Base-by-base conservation (phyloP, 2,113 vertebrate genomes). In the Erythrocercus mccallii region DNA sequence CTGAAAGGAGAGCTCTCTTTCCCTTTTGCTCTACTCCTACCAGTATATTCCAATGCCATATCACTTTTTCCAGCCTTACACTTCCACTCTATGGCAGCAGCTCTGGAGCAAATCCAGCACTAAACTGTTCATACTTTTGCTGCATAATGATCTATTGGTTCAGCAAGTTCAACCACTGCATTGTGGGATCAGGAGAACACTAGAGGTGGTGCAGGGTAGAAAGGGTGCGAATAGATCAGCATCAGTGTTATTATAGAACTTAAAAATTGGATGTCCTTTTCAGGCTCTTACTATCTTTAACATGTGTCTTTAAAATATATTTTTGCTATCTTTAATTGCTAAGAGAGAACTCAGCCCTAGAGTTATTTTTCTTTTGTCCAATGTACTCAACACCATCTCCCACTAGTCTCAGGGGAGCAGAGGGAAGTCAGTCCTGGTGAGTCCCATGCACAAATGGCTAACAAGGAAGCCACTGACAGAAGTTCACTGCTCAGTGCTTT, bases 41-140 rank as follows among this genome's bases (percentile, higher is more conserved):
- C 0, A 0, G 21, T 70, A 33, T 4, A 2, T 82, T 30, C 62
- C 62, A 61, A 9, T 1, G 5, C 28, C 14, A 5, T 40, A n/a
- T 47, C 37, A 45, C 12, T 21, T 88, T 53, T 73, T 79, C 45
- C 61, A 80, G 62, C 58, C 33, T 87, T 74, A 64, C 18, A 27
- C 15, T 58, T 56, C 42, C 15, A 48, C 31, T 37, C 30, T 30
- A 12, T 61, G 37, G 18, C 68, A 72, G 62, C 62, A 86, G 53
- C 23, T 88, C 66, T 77, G 51, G 37, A 92, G 81, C 31, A 57
- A 81, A 71, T 58, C 66, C 40, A 74, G 7, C 15, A 48, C 15
- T 74, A 20, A 81, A 82, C 31, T 82, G 23, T 40, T 38, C 48
- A 40, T 68, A 45, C 10, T 73, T 85, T 42, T 88, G 42, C 42